phyloP scores from a whole-genome alignment of 1,140 invertebrate genomes.

The Acromyrmex echinatior region DNA sequence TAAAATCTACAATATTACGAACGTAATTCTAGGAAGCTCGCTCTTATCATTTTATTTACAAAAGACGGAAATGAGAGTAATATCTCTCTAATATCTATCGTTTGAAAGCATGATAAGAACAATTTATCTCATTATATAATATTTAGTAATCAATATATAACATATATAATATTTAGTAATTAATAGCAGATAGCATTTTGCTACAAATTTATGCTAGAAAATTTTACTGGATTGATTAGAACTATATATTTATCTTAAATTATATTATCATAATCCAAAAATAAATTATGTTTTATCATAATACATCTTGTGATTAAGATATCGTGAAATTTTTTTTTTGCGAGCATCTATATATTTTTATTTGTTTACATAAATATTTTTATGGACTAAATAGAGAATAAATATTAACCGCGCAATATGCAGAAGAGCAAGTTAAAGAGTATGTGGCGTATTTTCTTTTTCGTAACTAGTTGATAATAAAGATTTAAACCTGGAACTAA shows the following conservation, averaged over 20 bases:
- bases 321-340: neutral
- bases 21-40: conserved; percentile 25
- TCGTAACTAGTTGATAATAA: conserved; percentile 67
- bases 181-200: conserved; percentile 1
- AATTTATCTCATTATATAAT: neutral
- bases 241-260: neutral
- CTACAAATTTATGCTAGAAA: conserved; percentile 6
- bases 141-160: conserved; percentile 22
- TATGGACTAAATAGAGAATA: neutral
- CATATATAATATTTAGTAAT: conserved; percentile 34
- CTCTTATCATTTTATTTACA: conserved; percentile 45
- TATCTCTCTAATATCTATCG: conserved; percentile 41
- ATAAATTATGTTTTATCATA: neutral
- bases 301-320: neutral
- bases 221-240: neutral
- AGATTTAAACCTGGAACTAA: conserved; percentile 64
- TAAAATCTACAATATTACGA: conserved; percentile 24
- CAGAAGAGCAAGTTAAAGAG: conserved; percentile 1
- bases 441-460: conserved; percentile 36
- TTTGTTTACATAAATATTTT: neutral
- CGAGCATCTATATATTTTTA: neutral
- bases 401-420: neutral
- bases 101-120: conserved; percentile 24
- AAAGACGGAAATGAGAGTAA: conserved; percentile 44
- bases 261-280: neutral